A percentile compares a stretch with the other conserved stretches of the same genome.
Conservation (phyloP, 2,888 invertebrate genomes). For the Galerucella calmariensis region DNA sequence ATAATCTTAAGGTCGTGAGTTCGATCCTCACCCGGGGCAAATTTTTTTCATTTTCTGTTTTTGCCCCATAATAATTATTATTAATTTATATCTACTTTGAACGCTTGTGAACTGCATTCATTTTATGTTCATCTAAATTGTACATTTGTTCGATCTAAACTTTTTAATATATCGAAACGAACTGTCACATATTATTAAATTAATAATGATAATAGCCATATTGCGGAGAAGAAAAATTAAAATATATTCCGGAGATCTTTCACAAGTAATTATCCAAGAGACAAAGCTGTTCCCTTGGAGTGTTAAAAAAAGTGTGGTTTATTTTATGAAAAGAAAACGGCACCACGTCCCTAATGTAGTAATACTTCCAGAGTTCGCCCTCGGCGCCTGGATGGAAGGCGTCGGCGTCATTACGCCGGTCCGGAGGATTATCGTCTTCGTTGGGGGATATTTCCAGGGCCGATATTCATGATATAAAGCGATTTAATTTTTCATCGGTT, state of each 20-base stretch:
- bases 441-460: conserved; percentile 39
- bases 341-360: conserved; percentile 28
- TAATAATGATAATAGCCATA: not conserved
- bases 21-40: conserved; percentile 93
- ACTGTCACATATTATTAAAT: not conserved
- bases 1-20: conserved; percentile 95
- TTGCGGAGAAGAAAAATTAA: not conserved
- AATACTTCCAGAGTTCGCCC: conserved; percentile 46
- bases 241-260: not conserved
- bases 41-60: conserved; percentile 54
- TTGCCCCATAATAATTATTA: too few relatives aligned
- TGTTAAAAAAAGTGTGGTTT: conserved; percentile 22
- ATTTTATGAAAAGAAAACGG: conserved; percentile 25
- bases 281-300: conserved; percentile 3
- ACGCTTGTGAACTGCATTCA: too few relatives aligned
- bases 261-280: conserved; percentile 18
- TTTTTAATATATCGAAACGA: not conserved
- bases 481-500: conserved; percentile 39
- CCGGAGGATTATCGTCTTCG: conserved; percentile 61
- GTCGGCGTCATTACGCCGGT: conserved; percentile 65
- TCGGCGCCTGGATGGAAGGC: conserved; percentile 63
- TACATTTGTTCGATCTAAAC: too few relatives aligned
- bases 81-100: too few relatives aligned
- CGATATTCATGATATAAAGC: conserved; percentile 32
- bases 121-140: too few relatives aligned